phyloP scores from a whole-genome alignment of 2,888 invertebrate species.

The Ptilodon capucinus region DNA sequence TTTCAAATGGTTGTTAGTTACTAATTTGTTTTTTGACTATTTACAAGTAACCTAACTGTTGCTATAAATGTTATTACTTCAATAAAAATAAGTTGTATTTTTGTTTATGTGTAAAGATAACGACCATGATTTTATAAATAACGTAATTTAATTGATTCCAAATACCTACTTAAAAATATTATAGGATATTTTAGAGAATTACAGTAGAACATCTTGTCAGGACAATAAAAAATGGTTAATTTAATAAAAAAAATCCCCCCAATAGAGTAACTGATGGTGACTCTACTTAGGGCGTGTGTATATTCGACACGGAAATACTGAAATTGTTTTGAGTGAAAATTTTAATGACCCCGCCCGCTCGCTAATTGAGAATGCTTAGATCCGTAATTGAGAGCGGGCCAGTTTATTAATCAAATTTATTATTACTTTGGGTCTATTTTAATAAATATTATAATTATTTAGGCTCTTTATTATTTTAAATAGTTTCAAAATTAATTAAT shows the following conservation, averaged over 20 bases:
- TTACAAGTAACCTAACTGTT: too few relatives aligned
- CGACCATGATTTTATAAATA: too few relatives aligned
- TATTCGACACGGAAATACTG: constrained; percentile 58
- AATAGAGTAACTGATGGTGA: constrained; percentile 22
- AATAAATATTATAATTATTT: constrained; percentile 8
- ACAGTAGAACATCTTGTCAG: too few relatives aligned
- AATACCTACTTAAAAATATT: too few relatives aligned
- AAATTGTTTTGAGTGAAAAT: constrained; percentile 78
- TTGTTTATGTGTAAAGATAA: too few relatives aligned
- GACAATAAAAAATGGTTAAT: not conserved
- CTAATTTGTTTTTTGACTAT: too few relatives aligned
- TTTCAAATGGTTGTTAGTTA: too few relatives aligned
- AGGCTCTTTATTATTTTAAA: not conserved
- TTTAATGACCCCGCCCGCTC: constrained; percentile 66
- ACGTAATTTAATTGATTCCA: too few relatives aligned
- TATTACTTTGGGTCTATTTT: constrained; percentile 33
- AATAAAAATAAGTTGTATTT: too few relatives aligned
- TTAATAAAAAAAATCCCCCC: too few relatives aligned
- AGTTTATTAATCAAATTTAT: constrained; percentile 58
- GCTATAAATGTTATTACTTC: too few relatives aligned
- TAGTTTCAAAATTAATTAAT: not conserved
- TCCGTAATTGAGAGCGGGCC: constrained; percentile 32
- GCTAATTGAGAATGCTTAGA: constrained; percentile 70
- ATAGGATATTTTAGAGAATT: too few relatives aligned
- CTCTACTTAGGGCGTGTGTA: constrained; percentile 42